Evolutionary conservation across 2,888 invertebrate species (phyloP), one percentile per base, ranked within the genome.

Genomic region (Junonia oenone): DNA sequence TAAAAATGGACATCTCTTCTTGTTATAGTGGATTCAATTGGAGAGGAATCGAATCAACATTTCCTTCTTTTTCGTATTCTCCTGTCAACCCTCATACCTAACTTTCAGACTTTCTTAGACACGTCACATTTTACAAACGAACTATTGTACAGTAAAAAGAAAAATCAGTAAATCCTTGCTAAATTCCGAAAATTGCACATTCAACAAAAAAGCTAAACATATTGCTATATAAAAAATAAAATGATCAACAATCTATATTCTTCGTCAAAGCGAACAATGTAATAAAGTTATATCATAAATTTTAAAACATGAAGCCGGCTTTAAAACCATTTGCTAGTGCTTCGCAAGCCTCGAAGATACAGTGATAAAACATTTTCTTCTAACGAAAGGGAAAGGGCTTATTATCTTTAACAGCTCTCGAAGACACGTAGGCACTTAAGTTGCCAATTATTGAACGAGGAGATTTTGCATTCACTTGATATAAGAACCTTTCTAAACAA

Each of bases 401-500:
- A 45, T 49, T 49, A 29, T 49, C n/a, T 5, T 8, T 45, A 49
- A 55, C 26, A 33, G 33, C 8, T 40, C 38, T 50, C 19, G 26
- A 27, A 29, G 37, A 38, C 47, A 48, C 35, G 27, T 45, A 2
- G 13, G 17, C 15, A 46, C 33, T 51, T 58, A 22, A 47, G 47
- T 26, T 31, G 47, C 50, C 57, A 54, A 58, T 51, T 51, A 58
- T 54, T 51, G 54, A 40, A 51, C 47, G 37, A 45, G 38, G 29
- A 45, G 27, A 26, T 53, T 53, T 38, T 53, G 45, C 31, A 49
- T 49, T 37, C 38, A 17, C 49, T 55, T 35, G 27, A 26, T 6
- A 46, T 31, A 29, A 31, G 46, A 43, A 43, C 43, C 14, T 3
- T n/a, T 43, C 26, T 26, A 26, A 43, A 43, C 26, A n/a, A n/a